phyloP scores from a whole-genome alignment of 2,888 invertebrate species.

The Cerceris ruficornis region DNA sequence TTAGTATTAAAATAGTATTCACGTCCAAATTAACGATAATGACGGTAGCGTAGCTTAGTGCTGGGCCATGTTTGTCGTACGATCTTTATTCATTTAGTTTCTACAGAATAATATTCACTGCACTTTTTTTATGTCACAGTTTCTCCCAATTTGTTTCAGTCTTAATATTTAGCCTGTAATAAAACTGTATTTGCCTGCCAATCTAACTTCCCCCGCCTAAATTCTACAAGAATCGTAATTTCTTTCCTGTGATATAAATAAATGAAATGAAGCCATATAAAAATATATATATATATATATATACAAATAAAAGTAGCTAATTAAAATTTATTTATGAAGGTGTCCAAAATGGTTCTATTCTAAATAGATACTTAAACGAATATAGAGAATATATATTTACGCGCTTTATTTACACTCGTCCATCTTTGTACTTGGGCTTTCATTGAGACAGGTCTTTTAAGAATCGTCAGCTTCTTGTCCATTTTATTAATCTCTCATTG shows the following conservation, averaged over 20 bases:
- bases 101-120: slow-evolving; percentile 6
- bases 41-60: background rate
- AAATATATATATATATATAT: slow-evolving; percentile 1
- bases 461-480: background rate
- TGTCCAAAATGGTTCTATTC: background rate
- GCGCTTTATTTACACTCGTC: no score
- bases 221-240: slow-evolving; percentile 1
- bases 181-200: slow-evolving; percentile 18
- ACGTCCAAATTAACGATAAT: background rate
- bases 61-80: background rate
- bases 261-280: slow-evolving; percentile 15
- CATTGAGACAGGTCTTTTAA: no score
- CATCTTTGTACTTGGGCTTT: no score
- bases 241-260: slow-evolving; percentile 16
- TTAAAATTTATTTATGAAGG: slow-evolving; percentile 14
- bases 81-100: slow-evolving; percentile 13
- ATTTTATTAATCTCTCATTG: no score
- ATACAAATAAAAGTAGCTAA: background rate
- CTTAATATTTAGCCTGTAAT: slow-evolving; percentile 8
- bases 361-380: no score
- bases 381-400: no score
- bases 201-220: slow-evolving; percentile 1
- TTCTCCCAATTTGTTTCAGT: slow-evolving; percentile 10
- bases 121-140: background rate
- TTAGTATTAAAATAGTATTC: slow-evolving; percentile 2